Base-by-base conservation (phyloP, 2,888 invertebrate species). In the Ichneumon xanthorius region DNA sequence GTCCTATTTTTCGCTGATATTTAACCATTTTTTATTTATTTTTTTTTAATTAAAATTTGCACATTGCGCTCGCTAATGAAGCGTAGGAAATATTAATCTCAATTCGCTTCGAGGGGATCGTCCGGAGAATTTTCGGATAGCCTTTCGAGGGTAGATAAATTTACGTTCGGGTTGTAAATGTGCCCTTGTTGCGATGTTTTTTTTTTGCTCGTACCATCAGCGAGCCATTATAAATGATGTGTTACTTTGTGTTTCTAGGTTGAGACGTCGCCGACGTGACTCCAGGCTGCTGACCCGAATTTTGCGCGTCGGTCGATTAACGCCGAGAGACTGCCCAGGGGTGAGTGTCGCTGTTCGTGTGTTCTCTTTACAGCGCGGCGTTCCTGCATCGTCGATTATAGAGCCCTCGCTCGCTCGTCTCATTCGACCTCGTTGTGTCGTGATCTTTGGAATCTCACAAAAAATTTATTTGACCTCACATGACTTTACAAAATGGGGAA, bases 241-340 rank as follows among this genome's bases (percentile, higher is more conserved):
- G 58, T 72, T 73, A 67, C 22, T 65, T 55, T 72, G 67, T 58
- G 76, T 65, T 80, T 84, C 80, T 80, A 80, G 84, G 84, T 80
- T 76, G 72, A 71, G 63, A 71, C 80, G 67, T 77, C 65, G 76
- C 68, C 82, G 55, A 55, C 48, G 80, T 53, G 55, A 71, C 72
- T 71, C 40, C 40, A 40, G 63, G 55, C 48, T 76, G 70, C 80
- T 84, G 84, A 80, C 84, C 80, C 84, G 50, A 80, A 80, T 84
- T 76, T 77, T 72, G 30, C 76, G 68, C 80, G 45, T 71, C 75
- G 76, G 80, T 84, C 75, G 84, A 80, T 80, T 80, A 72, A 84
- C 37, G 75, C 70, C 79, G 63, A 63, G 70, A 79, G 70, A 79
- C 67, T 76, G 80, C 63, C 58, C 67, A 58, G 76, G 84, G 76